Evolutionary conservation across 2,113 vertebrate genomes (phyloP), one percentile per base, ranked within the genome.

Genomic region (Todiramphus chloris): DNA sequence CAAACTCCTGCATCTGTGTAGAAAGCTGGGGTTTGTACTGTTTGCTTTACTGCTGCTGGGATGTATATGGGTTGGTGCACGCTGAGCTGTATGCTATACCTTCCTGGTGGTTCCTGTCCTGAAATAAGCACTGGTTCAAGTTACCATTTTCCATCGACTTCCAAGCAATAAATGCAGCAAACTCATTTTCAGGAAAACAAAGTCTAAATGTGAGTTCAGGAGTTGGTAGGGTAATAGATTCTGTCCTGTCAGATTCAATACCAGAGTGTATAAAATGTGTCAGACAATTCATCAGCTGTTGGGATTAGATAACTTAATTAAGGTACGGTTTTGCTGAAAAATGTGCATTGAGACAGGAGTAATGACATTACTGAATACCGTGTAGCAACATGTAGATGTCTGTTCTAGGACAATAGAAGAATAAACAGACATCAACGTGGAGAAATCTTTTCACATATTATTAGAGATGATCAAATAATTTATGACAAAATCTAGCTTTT

Each of bases 221-320:
- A 85, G 67, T 87, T 66, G 44, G 39, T n/a, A 76, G 66, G 13
- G 15, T 89, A 90, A 92, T 86, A 94, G 92, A 94, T 87, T 69
- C 64, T 94, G 66, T 87, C 66, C 77, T 84, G 89, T 92, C 89
- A 89, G 80, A 92, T 91, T 94, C 37, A 74, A 10, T 73, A 93
- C 86, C 90, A 93, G 83, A 93, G 83, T 77, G 48, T 93, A 91
- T 94, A 87, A 93, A 94, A 87, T 79, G 76, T 81, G 77, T 78
- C 62, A 90, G 58, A 66, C 84, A 96, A 94, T 75, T 92, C 11
- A 81, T 93, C 88, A 96, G 58, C 83, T 95, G 74, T 73, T 93
- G 21, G 86, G 60, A 89, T 95, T 94, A 96, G 86, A 91, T 93
- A 93, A 83, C 60, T 53, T 90, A 91, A 91, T 96, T 94, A 96